Percentiles rank a stretch among this genome's conserved stretches.
Evolutionary conservation across 2,888 invertebrate species (phyloP).

Genomic region (Mythimna impura): DNA sequence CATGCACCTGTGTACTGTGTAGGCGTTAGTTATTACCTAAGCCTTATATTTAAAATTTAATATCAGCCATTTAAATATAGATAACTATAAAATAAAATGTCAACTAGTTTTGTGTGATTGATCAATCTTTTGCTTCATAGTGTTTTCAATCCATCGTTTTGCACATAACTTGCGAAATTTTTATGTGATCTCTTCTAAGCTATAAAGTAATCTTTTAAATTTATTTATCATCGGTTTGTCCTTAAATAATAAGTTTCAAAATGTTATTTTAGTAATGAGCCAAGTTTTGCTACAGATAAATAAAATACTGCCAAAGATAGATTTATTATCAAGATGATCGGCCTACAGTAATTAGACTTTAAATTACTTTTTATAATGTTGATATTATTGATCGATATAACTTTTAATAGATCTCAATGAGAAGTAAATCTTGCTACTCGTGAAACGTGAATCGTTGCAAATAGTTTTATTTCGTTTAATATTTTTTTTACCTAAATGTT

Average conservation of each 20-base stretch:
- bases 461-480: not conserved
- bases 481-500: too few species aligned
- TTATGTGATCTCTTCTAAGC: conserved; percentile 16
- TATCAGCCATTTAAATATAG: conserved; percentile 37
- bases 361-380: not conserved
- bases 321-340: conserved; percentile 18
- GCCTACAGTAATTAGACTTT: not conserved
- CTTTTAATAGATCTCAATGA: not conserved
- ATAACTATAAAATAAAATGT: conserved; percentile 53
- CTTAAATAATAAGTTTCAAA: conserved; percentile 13
- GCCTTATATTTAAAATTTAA: conserved; percentile 37
- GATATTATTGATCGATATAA: not conserved
- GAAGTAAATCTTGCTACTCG: not conserved
- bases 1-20: conserved; percentile 38
- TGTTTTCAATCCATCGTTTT: conserved; percentile 36
- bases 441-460: not conserved
- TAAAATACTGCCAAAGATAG: not conserved
- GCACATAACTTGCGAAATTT: too few species aligned
- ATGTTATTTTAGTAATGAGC: not conserved
- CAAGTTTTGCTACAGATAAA: conserved; percentile 5
- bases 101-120: conserved; percentile 42
- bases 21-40: conserved; percentile 45
- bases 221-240: conserved; percentile 21
- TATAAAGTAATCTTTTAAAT: conserved; percentile 19
- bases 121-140: conserved; percentile 43